phyloP scores from a whole-genome alignment of 2,113 vertebrate species.

The Leucoraja erinaceus region DNA sequence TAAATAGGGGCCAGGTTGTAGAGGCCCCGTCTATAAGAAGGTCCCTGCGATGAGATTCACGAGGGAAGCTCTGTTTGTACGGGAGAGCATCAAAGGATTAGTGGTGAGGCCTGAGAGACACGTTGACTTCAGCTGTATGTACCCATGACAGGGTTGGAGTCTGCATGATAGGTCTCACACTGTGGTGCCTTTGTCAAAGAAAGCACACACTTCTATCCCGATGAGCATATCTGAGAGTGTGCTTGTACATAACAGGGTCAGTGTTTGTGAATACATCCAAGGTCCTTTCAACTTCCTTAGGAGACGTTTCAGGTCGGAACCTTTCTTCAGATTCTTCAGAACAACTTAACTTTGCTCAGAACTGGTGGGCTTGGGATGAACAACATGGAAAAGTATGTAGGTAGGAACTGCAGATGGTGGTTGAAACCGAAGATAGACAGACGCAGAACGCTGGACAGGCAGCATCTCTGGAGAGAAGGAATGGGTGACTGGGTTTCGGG shows the following conservation, averaged over 20 bases:
- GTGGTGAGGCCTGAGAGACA: not conserved
- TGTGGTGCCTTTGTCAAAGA: not conserved
- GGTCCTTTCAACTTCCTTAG: not conserved
- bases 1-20: not conserved
- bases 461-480: too few relatives aligned
- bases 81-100: not conserved
- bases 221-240: not conserved
- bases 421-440: too few relatives aligned
- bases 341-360: too few relatives aligned
- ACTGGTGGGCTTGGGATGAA: not conserved
- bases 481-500: too few relatives aligned
- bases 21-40: not conserved
- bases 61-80: not conserved
- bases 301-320: too few relatives aligned
- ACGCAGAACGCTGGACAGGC: too few relatives aligned
- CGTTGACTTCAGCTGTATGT: not conserved
- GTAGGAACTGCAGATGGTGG: too few relatives aligned
- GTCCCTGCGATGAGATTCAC: not conserved
- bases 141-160: not conserved
- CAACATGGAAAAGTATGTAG: not conserved
- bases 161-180: not conserved
- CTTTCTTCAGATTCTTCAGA: too few relatives aligned
- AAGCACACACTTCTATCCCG: not conserved
- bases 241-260: not conserved
- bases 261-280: not conserved